These are phyloP conservation scores for Seira musarum DNA, from an alignment of 2,888 invertebrate genomes.

Conservation along the genomic window DNA sequence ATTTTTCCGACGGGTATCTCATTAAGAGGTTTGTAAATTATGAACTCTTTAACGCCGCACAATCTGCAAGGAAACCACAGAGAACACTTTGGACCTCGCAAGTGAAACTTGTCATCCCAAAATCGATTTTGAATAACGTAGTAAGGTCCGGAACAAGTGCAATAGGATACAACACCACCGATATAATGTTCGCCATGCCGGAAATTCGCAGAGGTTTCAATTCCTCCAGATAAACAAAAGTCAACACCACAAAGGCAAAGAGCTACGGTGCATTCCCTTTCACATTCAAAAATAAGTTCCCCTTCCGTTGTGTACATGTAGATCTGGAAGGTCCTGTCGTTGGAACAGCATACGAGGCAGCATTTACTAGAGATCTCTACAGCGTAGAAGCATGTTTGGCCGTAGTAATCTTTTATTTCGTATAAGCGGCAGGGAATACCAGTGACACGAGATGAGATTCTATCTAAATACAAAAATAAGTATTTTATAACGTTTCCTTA, in stretches of 20 bases:
- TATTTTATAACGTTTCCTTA: too few relatives aligned
- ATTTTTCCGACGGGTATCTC: conserved; percentile 46
- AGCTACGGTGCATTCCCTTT: conserved; percentile 1
- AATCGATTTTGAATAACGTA: conserved; percentile 26
- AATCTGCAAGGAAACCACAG: conserved; percentile 20
- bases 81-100: conserved; percentile 26
- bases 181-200: conserved; percentile 18
- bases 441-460: background rate
- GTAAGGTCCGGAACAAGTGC: conserved; percentile 8
- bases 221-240: conserved; percentile 26
- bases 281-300: conserved; percentile 21
- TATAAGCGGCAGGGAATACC: conserved; percentile 19
- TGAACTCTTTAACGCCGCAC: conserved; percentile 26
- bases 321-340: conserved; percentile 38
- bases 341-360: background rate
- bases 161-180: conserved; percentile 21
- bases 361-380: conserved; percentile 16
- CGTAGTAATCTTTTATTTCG: conserved; percentile 49
- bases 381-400: conserved; percentile 38
- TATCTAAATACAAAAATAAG: background rate
- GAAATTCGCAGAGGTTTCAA: conserved; percentile 39
- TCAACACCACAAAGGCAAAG: conserved; percentile 42
- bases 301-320: conserved; percentile 37
- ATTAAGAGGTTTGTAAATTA: conserved; percentile 33
- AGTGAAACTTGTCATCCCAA: conserved; percentile 16